Conservation (phyloP, 2,888 invertebrate species). For the Cephus spinipes region DNA sequence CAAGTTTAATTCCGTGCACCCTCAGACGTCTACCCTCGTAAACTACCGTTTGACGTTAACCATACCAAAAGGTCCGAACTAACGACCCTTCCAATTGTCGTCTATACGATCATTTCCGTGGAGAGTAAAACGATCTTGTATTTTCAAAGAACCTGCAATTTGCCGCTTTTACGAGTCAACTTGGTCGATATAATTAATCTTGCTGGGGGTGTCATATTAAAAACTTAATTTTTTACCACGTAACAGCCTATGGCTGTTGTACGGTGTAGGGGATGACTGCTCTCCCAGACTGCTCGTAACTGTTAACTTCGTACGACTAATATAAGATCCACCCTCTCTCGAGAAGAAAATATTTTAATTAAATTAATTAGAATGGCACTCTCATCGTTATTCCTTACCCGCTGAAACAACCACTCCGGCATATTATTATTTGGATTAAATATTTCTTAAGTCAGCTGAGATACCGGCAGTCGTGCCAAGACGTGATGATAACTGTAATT, state of each 20-base stretch:
- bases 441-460: not conserved
- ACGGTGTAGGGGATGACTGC: not conserved
- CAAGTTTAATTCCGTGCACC: not conserved
- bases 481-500: not conserved
- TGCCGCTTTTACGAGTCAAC: constrained; percentile 12
- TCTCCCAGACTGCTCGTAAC: not conserved
- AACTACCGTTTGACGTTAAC: not conserved
- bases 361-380: constrained; percentile 9
- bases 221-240: constrained; percentile 17
- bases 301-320: constrained; percentile 9
- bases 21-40: not conserved
- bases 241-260: constrained; percentile 4
- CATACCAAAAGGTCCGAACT: not conserved
- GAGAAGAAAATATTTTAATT: constrained; percentile 5
- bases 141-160: not conserved
- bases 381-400: not conserved
- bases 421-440: not conserved
- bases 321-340: not conserved
- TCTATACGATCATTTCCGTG: not conserved
- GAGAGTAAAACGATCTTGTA: not conserved
- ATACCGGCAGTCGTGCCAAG: not conserved
- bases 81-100: not conserved
- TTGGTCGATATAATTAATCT: constrained; percentile 17
- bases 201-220: constrained; percentile 6
- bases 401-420: not conserved